Conservation (phyloP, 2,113 vertebrate genomes). For the Prunella fulvescens region DNA sequence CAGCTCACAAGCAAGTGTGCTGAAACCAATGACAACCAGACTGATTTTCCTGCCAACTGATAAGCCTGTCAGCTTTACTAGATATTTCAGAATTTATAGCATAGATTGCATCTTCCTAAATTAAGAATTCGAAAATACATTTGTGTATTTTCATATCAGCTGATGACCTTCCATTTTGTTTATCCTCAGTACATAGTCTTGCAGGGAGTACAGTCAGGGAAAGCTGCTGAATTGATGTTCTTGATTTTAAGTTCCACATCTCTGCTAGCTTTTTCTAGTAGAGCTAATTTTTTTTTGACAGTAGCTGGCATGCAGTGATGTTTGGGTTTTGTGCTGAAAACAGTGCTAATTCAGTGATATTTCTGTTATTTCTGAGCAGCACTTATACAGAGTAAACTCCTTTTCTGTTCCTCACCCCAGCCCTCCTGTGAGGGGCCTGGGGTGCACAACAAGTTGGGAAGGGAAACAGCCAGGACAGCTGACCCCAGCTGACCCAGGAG, state of each 20-base stretch:
- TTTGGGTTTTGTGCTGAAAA: not conserved
- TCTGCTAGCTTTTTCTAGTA: not conserved
- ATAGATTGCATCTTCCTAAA: not conserved
- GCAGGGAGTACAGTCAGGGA: not conserved
- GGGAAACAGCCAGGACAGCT: not conserved
- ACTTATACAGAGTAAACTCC: rapidly evolving
- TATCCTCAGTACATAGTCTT: not conserved
- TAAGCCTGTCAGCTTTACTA: not conserved
- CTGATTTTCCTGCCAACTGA: not conserved
- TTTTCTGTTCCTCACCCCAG: not conserved
- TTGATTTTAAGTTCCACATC: not conserved
- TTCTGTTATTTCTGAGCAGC: not conserved
- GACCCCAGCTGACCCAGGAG: not conserved
- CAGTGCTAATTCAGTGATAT: not conserved
- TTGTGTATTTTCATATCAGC: not conserved
- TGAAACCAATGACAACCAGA: not conserved
- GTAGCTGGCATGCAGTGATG: not conserved
- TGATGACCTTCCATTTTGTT: not conserved
- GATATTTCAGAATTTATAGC: not conserved
- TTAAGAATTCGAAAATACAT: not conserved
- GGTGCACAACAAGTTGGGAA: rapidly evolving
- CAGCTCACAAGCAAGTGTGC: not conserved
- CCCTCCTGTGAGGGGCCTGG: no score
- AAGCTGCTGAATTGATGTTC: not conserved
- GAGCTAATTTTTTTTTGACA: not conserved